phyloP scores from a whole-genome alignment of 2,113 vertebrate species.

The Cheilinus undulatus region DNA sequence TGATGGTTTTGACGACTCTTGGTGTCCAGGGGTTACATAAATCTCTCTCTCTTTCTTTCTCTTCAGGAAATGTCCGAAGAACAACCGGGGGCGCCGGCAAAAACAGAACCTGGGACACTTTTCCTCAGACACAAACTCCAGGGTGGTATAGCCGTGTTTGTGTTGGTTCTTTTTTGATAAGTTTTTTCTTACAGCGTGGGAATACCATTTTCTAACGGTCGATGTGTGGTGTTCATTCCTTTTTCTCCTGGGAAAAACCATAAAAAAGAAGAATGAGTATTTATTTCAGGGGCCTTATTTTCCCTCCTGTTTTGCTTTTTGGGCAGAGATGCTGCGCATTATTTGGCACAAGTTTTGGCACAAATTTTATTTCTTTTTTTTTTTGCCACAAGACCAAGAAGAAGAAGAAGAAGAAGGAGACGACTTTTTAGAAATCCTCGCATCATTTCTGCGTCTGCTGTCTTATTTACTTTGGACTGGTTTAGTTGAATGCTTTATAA shows the following conservation, averaged over 20 bases:
- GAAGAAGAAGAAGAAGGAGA: constrained; percentile 30
- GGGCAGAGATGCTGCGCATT: constrained; percentile 56
- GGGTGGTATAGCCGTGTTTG: constrained; percentile 91
- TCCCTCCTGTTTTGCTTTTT: constrained; percentile 84
- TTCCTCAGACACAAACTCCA: constrained; percentile 93
- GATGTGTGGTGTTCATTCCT: constrained; percentile 72
- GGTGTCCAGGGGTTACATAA: too few species aligned
- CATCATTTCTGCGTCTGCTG: constrained; percentile 63
- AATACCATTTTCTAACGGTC: constrained; percentile 82
- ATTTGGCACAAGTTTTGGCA: too few species aligned
- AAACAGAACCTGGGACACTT: constrained; percentile 98
- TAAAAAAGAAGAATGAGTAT: constrained; percentile 86
- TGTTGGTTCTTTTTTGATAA: constrained; percentile 70
- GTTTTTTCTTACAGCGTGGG: constrained; percentile 87
- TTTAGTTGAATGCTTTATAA: constrained; percentile 68
- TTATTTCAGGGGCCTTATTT: constrained; percentile 97
- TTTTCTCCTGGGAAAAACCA: constrained; percentile 73
- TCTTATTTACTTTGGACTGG: constrained; percentile 26
- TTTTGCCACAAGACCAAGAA: constrained; percentile 82
- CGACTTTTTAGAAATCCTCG: constrained; percentile 8
- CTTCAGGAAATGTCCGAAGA: constrained; percentile 95
- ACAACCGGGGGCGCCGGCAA: constrained; percentile 94
- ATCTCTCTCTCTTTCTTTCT: constrained; percentile 1
- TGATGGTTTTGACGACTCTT: too few species aligned
- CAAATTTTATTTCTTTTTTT: neutral